Evolutionary conservation across 2,888 invertebrate genomes (phyloP).

Genomic region (Siphlonurus alternatus): DNA sequence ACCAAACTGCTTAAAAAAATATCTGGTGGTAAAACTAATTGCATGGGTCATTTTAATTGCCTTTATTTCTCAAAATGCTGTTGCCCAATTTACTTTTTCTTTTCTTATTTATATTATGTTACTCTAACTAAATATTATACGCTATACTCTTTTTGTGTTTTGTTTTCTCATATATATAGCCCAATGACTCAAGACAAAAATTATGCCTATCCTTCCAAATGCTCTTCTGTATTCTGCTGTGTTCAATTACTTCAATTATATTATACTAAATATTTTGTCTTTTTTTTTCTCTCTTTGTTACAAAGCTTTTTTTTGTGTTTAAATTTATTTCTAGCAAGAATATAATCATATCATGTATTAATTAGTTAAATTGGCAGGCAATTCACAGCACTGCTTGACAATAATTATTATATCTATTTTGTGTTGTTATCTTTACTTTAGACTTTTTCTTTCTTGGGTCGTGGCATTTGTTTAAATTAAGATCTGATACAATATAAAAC

Average conservation of each 20-base stretch:
- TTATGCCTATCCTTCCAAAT: neutral
- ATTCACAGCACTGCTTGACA: neutral
- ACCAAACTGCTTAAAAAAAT: no score
- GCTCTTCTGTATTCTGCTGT: no score
- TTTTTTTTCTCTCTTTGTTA: neutral
- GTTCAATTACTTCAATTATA: neutral
- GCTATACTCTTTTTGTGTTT: no score
- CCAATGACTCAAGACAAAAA: neutral
- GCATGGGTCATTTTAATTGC: neutral
- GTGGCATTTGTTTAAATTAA: neutral
- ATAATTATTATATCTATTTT: neutral
- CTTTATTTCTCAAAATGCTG: neutral
- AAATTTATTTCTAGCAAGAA: neutral
- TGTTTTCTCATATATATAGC: neutral
- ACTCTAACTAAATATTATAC: no score
- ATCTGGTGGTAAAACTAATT: neutral
- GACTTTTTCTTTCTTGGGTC: neutral
- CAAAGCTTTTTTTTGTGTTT: neutral
- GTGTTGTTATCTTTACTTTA: neutral
- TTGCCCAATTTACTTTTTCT: neutral
- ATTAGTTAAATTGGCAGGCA: neutral
- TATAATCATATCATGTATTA: constrained; percentile 1
- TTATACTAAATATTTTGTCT: neutral
- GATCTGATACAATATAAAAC: neutral
- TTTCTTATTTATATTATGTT: neutral